Percentiles rank a stretch among this genome's conserved stretches.
phyloP scores from a whole-genome alignment of 1,140 invertebrate genomes.

The Hyphantria cunea region DNA sequence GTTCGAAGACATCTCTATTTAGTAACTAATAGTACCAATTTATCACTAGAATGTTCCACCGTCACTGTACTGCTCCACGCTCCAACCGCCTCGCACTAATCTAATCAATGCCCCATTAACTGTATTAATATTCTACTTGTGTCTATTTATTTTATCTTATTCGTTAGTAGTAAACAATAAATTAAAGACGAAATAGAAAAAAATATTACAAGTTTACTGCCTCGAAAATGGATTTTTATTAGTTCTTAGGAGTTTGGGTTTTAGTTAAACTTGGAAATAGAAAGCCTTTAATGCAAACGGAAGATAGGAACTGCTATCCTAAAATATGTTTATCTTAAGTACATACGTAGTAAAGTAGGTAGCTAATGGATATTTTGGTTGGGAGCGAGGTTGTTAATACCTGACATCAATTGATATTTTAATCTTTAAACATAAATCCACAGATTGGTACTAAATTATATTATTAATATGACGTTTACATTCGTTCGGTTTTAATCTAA shows the following conservation, averaged over 20 bases:
- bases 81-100: background rate
- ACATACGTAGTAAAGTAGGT: conserved; percentile 1
- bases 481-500: too few relatives aligned
- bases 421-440: too few relatives aligned
- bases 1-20: background rate
- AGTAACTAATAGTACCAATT: background rate
- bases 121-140: conserved; percentile 21
- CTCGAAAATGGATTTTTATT: background rate
- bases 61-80: too few relatives aligned
- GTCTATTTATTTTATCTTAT: conserved; percentile 18
- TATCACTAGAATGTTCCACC: too few relatives aligned
- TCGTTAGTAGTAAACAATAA: conserved; percentile 17
- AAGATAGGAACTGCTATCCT: background rate
- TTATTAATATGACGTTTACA: too few relatives aligned
- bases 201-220: background rate
- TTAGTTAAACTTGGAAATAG: background rate
- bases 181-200: conserved; percentile 5
- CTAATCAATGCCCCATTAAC: conserved; percentile 22
- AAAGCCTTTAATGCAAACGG: background rate
- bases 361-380: background rate
- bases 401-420: background rate
- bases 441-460: too few relatives aligned
- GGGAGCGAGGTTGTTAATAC: background rate
- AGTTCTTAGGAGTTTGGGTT: background rate
- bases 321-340: conserved; percentile 10